Evolutionary conservation across 2,113 vertebrate species (phyloP).

Genomic region (Proterorhinus semilunaris): DNA sequence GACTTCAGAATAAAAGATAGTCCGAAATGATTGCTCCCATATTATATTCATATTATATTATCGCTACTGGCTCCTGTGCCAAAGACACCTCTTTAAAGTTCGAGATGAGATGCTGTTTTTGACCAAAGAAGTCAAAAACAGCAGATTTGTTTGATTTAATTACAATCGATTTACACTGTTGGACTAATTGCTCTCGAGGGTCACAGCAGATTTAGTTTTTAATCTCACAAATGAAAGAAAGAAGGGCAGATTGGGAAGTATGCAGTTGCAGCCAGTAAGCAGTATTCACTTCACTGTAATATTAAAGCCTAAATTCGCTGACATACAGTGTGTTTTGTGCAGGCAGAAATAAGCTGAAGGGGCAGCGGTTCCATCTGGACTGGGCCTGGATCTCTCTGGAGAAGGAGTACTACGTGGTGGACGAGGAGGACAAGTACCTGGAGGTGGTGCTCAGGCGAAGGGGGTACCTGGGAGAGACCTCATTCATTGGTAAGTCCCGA

Average conservation of each 20-base stretch:
- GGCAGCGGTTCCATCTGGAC: conserved; percentile 85
- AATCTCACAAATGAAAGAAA: conserved; percentile 18
- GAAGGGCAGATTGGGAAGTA: not conserved
- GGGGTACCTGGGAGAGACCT: conserved; percentile 93
- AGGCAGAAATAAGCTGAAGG: conserved; percentile 90
- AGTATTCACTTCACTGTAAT: not conserved
- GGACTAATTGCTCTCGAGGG: conserved; percentile 13
- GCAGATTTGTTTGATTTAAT: conserved; percentile 27
- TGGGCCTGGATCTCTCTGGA: conserved; percentile 98
- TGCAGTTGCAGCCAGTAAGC: not conserved
- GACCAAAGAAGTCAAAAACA: not conserved
- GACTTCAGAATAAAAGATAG: too few relatives aligned
- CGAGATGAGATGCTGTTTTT: not conserved
- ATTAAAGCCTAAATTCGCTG: not conserved
- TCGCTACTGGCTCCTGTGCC: too few relatives aligned
- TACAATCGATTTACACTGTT: conserved; percentile 29
- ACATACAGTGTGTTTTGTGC: conserved; percentile 25
- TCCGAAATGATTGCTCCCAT: too few relatives aligned
- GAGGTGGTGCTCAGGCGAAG: conserved; percentile 86
- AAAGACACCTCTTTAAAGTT: too few relatives aligned
- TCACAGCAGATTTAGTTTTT: conserved; percentile 19
- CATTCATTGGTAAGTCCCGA: conserved; percentile 88
- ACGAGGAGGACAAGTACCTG: conserved; percentile 86
- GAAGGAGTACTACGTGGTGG: conserved; percentile 86
- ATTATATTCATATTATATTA: too few relatives aligned